Percentiles rank a stretch among this genome's conserved stretches.
Evolutionary conservation across 2,797 vertebrate genomes (phyloP).

Genomic region (Lutjanus argentimaculatus): DNA sequence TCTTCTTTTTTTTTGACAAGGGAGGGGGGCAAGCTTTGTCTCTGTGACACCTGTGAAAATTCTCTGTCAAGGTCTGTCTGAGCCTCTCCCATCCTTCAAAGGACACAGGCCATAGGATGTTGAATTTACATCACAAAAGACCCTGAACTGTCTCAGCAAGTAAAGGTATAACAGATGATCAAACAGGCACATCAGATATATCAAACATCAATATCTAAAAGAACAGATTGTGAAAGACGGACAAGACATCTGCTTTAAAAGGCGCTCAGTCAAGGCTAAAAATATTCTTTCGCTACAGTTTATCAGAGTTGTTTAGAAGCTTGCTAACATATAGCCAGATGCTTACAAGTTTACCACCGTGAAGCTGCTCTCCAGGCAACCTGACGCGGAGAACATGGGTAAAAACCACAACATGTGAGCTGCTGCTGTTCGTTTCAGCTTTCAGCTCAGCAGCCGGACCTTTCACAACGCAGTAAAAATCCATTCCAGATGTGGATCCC

Average conservation of each 20-base stretch:
- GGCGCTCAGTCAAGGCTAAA: constrained; percentile 9
- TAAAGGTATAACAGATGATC: constrained; percentile 62
- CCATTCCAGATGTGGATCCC: constrained; percentile 77
- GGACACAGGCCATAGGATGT: constrained; percentile 67
- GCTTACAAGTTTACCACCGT: constrained; percentile 52
- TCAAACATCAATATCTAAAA: constrained; percentile 37
- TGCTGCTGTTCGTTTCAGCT: constrained; percentile 47
- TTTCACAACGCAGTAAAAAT: constrained; percentile 64
- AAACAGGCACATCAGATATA: constrained; percentile 58
- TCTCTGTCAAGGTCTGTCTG: constrained; percentile 69
- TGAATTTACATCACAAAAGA: constrained; percentile 75
- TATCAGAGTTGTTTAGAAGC: constrained; percentile 23
- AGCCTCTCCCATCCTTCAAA: constrained; percentile 72
- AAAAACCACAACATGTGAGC: constrained; percentile 50
- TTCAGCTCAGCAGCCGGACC: constrained; percentile 48
- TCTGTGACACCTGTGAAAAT: constrained; percentile 73
- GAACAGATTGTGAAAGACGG: constrained; percentile 45
- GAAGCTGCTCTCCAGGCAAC: constrained; percentile 54
- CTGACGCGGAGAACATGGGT: constrained; percentile 47
- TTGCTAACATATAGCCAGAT: constrained; percentile 38
- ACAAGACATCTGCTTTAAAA: constrained; percentile 40
- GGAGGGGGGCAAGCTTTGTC: constrained; percentile 65
- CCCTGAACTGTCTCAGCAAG: constrained; percentile 48
- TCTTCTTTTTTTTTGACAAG: constrained; percentile 59
- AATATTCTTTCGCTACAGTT: constrained; percentile 20